A percentile compares a stretch with the other conserved stretches of the same genome.
Evolutionary conservation across 1,140 invertebrate genomes (phyloP).

Genomic region (Drosophila kepulauana): DNA sequence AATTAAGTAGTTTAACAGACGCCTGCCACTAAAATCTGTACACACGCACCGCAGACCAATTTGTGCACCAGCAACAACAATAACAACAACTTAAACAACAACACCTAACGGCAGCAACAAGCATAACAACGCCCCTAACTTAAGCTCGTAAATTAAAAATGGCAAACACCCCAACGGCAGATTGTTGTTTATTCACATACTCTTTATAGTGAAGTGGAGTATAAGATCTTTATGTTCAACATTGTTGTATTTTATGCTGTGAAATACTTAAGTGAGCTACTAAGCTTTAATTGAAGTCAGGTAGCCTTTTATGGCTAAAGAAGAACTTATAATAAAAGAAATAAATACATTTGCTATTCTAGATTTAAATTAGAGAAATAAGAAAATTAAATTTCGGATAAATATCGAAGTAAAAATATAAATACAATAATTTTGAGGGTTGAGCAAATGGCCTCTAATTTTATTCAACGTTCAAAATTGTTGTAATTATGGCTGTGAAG

Average conservation of each 20-base stretch:
- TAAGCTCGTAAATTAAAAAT: slow-evolving; percentile 67
- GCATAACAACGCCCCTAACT: slow-evolving; percentile 53
- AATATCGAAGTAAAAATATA: too few species aligned
- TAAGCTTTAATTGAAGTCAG: too few species aligned
- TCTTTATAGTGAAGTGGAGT: not conserved
- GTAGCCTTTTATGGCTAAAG: too few species aligned
- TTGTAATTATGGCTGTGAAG: not conserved
- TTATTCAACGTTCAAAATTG: not conserved
- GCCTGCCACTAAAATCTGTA: not conserved
- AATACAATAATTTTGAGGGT: too few species aligned
- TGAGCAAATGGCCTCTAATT: too few species aligned
- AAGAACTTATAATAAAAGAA: too few species aligned
- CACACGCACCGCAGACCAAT: slow-evolving; percentile 38
- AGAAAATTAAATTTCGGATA: too few species aligned
- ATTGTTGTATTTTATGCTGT: not conserved
- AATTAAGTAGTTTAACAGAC: slow-evolving; percentile 66
- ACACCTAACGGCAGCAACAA: slow-evolving; percentile 34
- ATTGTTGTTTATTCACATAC: slow-evolving; percentile 10
- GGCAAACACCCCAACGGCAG: slow-evolving; percentile 38
- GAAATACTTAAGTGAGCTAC: too few species aligned
- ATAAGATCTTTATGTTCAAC: not conserved
- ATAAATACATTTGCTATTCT: too few species aligned
- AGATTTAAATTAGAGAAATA: too few species aligned
- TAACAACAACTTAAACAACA: slow-evolving; percentile 30
- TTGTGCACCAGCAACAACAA: slow-evolving; percentile 34